phyloP scores from a whole-genome alignment of 2,888 invertebrate species.

The Odontocerum albicorne region DNA sequence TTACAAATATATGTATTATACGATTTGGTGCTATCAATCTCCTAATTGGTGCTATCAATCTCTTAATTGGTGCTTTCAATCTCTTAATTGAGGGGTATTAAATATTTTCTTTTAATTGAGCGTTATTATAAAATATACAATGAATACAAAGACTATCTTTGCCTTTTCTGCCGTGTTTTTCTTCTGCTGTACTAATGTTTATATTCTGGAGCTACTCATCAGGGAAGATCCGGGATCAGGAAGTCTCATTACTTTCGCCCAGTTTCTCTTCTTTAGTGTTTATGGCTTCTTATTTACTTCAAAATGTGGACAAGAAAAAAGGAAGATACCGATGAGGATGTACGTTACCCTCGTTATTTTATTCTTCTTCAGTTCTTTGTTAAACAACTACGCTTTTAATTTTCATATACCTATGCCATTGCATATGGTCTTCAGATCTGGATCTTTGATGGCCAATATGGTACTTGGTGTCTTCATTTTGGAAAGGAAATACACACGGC shows the following conservation, averaged over 20 bases:
- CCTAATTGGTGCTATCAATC: too few relatives aligned
- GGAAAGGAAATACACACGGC: conserved; percentile 64
- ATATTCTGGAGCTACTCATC: conserved; percentile 61
- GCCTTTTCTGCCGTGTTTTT: conserved; percentile 51
- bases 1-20: too few relatives aligned
- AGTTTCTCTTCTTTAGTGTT: conserved; percentile 73
- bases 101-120: too few relatives aligned
- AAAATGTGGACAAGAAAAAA: conserved; percentile 66
- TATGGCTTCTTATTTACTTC: conserved; percentile 69
- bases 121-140: not conserved
- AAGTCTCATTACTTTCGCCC: conserved; percentile 73
- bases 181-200: conserved; percentile 64
- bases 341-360: conserved; percentile 67
- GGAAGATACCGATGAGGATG: conserved; percentile 58
- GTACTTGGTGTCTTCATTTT: conserved; percentile 71
- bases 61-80: too few relatives aligned
- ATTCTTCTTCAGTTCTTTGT: conserved; percentile 72
- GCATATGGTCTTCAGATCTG: conserved; percentile 85
- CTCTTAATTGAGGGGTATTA: too few relatives aligned
- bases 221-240: conserved; percentile 69
- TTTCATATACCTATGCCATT: conserved; percentile 82
- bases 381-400: conserved; percentile 75
- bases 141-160: conserved; percentile 42
- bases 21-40: too few relatives aligned
- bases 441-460: conserved; percentile 79